Base-by-base conservation (phyloP, 2,797 vertebrate genomes). In the Rousettus madagascariensis region DNA sequence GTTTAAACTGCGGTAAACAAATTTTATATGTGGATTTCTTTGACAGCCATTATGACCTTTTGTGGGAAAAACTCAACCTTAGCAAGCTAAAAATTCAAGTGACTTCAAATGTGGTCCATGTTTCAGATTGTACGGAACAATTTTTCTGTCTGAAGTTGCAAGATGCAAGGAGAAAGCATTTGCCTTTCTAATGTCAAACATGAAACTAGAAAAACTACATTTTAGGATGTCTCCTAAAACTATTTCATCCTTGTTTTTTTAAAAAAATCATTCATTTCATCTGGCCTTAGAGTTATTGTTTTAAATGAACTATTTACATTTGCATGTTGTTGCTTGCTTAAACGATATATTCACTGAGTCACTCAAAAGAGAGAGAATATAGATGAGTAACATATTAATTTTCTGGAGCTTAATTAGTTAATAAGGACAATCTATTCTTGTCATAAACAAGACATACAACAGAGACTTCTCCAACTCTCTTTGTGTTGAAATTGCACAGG, bases 21-120 rank as follows among this genome's bases (percentile, higher is more conserved):
- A 84, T 77, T 90, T 96, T 80, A 74, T 49, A 84, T 87, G 94
- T 89, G 78, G 74, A 97, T 94, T 96, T 95, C 78, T 94, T 78
- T 94, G 95, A 94, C 88, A 95, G 74, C 49, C 74, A 46, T 95
- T 84, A 84, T 71, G 90, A 88, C 55, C 38, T 88, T 93, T 85
- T 85, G 82, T 94, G 95, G 90, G 86, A 91, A 94, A 90, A 95
- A 61, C 51, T 85, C 53, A 97, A 51, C 15, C 49, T 93, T 91
- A 83, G 36, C 36, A 78, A 86, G 26, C 57, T 93, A 91, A 97
- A 96, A 96, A 80, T 83, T 95, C 68, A 80, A 85, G 90, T 63
- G 88, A 69, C 63, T 97, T 97, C 90, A 79, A 78, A 83, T 69
- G 43, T 63, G 20, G 86, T 95, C 82, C 49, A 4, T n/a, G 79